Evolutionary conservation across 2,888 invertebrate species (phyloP), one percentile per base, ranked within the genome.

Genomic region (Liodrosophila aerea): DNA sequence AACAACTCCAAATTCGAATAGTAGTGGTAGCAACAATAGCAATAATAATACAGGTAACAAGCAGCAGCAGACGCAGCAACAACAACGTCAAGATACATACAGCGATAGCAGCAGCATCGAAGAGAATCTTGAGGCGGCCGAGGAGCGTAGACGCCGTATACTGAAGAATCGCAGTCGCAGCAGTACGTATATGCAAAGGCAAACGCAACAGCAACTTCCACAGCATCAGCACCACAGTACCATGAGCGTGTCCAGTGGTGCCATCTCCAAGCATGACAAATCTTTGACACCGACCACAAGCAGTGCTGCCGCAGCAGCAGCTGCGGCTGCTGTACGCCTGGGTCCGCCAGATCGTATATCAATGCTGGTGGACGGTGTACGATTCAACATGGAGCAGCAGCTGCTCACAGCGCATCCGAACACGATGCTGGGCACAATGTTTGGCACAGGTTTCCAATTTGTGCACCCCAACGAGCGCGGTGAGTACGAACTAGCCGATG

Each of bases 361-460:
- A 1, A 92, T 99, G 45, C 94, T 99, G n/a, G 99, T 99, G 9
- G 99, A 99, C 87, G 97, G 96, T 85, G 98, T 98, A 0, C 92
- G 97, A 69, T 98, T 98, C 89, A 95, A 98, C 40, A 94, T 98
- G 15, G 98, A 98, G 90, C 96, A 97, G 4, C 94, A 96, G 1
- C 92, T 98, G 64, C 97, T 99, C 87, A 95, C 96, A 7, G 95
- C 96, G 1, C 97, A 98, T 90, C 98, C 99, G 0, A 98, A 99
- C 88, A 99, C 99, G 0, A 98, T 99, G 98, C 91, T 99, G 29
- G 99, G 99, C n/a, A 94, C 98, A 80, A 98, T 98, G 98, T 98
- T 98, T 86, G 96, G 97, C 88, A 95, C 96, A 8, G 96, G 97
- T 62, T 91, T 95, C 71, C 98, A 96, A 82, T 97, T 98, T 89